Evolutionary conservation across 2,113 vertebrate species (phyloP).

Genomic region (Lathamus discolor): DNA sequence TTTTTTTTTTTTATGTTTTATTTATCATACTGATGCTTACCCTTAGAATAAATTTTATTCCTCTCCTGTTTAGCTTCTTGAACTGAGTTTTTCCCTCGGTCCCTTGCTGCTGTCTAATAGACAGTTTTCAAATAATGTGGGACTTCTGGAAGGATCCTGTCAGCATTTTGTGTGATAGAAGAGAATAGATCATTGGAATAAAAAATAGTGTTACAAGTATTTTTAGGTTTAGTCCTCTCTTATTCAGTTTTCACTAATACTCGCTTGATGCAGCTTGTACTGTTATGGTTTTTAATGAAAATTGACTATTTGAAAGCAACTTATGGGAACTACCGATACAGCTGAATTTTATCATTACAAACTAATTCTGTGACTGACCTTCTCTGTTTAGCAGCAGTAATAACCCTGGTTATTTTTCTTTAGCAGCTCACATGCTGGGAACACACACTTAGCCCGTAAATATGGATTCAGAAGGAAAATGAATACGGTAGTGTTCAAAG

Average conservation of each 20-base stretch:
- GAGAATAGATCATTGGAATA: background rate
- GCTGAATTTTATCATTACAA: background rate
- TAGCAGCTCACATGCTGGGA: conserved; percentile 31
- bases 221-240: background rate
- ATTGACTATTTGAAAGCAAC: conserved; percentile 11
- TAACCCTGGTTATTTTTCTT: conserved; percentile 40
- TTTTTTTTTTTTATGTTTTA: background rate
- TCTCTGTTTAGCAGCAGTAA: conserved; percentile 1
- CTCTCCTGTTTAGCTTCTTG: background rate
- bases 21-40: conserved; percentile 22
- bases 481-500: conserved; percentile 49
- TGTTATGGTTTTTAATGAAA: conserved; percentile 17
- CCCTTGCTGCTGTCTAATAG: conserved; percentile 19
- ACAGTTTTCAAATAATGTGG: conserved; percentile 24
- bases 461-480: conserved; percentile 55
- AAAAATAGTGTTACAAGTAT: background rate
- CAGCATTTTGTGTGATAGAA: background rate
- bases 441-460: conserved; percentile 37
- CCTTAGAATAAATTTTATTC: conserved; percentile 43
- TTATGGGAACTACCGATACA: background rate
- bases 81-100: background rate
- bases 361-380: conserved; percentile 4
- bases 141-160: background rate
- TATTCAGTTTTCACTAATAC: background rate
- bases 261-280: background rate